Evolutionary conservation across 2,113 vertebrate genomes (phyloP).

Genomic region (Tragelaphus strepsiceros): DNA sequence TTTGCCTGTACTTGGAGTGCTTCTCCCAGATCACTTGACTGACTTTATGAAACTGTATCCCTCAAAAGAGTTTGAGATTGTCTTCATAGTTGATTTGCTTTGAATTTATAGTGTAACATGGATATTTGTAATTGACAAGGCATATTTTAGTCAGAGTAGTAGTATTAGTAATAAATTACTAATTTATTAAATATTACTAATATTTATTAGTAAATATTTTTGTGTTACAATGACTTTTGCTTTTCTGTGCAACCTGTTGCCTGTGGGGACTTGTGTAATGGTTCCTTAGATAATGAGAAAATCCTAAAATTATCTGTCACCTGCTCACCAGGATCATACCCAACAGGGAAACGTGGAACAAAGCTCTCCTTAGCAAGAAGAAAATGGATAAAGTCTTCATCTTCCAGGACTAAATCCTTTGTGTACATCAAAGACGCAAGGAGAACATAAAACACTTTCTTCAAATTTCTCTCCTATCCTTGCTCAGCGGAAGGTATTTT

Average conservation of each 20-base stretch:
- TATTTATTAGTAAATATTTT: slow-evolving; percentile 35
- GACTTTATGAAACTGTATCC: background rate
- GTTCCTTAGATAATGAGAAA: slow-evolving; percentile 26
- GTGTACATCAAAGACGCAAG: slow-evolving; percentile 44
- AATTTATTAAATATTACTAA: too few species aligned
- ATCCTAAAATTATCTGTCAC: background rate
- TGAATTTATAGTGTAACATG: background rate
- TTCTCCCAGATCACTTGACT: background rate
- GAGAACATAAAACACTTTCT: slow-evolving; percentile 44
- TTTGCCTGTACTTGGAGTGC: background rate
- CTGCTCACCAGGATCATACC: background rate
- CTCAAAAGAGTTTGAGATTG: background rate
- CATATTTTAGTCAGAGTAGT: background rate
- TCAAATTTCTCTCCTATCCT: slow-evolving; percentile 26
- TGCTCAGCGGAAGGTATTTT: slow-evolving; percentile 33
- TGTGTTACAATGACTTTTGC: background rate
- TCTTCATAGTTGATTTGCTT: background rate
- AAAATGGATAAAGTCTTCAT: slow-evolving; percentile 30
- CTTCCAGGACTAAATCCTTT: slow-evolving; percentile 33
- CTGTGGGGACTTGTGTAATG: background rate
- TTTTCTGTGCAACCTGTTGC: background rate
- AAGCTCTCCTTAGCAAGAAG: slow-evolving; percentile 7
- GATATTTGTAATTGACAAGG: background rate
- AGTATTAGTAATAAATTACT: too few species aligned
- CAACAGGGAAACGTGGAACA: background rate